phyloP scores from a whole-genome alignment of 1,140 invertebrate species.

The Xylocopa sonorina region DNA sequence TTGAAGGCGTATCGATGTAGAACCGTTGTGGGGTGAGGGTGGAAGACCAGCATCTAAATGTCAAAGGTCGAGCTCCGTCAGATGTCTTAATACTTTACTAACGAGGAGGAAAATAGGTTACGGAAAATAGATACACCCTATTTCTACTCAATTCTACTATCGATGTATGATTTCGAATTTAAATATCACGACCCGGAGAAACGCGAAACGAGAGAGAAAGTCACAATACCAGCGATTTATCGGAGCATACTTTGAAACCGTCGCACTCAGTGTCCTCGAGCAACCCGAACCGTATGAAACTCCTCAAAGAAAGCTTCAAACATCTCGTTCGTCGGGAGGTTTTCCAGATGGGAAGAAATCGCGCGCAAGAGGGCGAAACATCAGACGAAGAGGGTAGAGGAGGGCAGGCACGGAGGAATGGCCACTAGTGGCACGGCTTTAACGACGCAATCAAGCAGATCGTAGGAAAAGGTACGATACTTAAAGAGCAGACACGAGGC shows the following conservation, averaged over 20 bases:
- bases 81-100: not conserved
- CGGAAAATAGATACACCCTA: too few relatives aligned
- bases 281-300: not conserved
- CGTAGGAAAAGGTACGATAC: conserved; percentile 43
- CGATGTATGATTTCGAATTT: too few relatives aligned
- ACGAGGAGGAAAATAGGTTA: not conserved
- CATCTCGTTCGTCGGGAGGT: not conserved
- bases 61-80: not conserved
- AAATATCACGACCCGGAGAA: too few relatives aligned
- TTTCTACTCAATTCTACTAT: too few relatives aligned
- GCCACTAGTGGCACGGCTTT: conserved; percentile 28
- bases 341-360: not conserved
- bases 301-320: not conserved
- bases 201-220: too few relatives aligned
- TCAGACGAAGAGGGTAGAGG: not conserved
- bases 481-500: conserved; percentile 44
- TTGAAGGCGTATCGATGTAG: too few relatives aligned
- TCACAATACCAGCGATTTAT: not conserved
- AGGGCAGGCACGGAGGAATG: not conserved
- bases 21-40: not conserved
- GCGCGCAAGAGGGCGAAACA: not conserved
- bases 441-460: conserved; percentile 52
- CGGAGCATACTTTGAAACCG: not conserved
- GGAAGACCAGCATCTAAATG: not conserved
- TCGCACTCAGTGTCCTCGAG: not conserved